These are phyloP conservation scores for Drosophila differens DNA, from an alignment of 2,888 invertebrate species.

Conservation along the genomic window DNA sequence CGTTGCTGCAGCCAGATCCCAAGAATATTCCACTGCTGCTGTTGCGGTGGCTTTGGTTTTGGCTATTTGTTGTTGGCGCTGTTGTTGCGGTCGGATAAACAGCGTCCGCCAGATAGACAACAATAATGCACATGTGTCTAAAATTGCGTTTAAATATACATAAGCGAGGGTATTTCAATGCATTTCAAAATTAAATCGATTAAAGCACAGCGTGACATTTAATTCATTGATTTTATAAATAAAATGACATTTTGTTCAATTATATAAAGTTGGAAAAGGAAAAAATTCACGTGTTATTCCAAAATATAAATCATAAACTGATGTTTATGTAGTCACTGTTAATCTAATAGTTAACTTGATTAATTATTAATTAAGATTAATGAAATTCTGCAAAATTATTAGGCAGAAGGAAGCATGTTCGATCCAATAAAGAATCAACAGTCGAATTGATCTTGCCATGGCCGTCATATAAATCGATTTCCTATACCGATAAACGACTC, in stretches of 20 bases:
- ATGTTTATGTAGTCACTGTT: background rate
- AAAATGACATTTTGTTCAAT: background rate
- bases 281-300: background rate
- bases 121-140: slow-evolving; percentile 80
- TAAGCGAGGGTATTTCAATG: slow-evolving; percentile 28
- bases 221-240: background rate
- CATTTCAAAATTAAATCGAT: background rate
- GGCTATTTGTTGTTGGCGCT: slow-evolving; percentile 72
- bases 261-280: background rate
- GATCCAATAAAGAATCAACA: background rate
- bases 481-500: background rate
- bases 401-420: background rate
- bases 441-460: background rate
- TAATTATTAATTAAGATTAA: background rate
- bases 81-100: slow-evolving; percentile 76
- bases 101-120: slow-evolving; percentile 76
- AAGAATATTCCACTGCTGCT: slow-evolving; percentile 49
- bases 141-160: slow-evolving; percentile 81
- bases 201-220: background rate
- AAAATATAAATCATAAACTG: background rate
- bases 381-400: background rate
- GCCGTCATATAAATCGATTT: background rate
- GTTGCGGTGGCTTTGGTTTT: slow-evolving; percentile 74
- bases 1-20: slow-evolving; percentile 33
- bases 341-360: background rate